Percentiles rank a stretch among this genome's conserved stretches.
phyloP scores from a whole-genome alignment of 1,140 invertebrate species.

The Neoseiulus cucumeris region DNA sequence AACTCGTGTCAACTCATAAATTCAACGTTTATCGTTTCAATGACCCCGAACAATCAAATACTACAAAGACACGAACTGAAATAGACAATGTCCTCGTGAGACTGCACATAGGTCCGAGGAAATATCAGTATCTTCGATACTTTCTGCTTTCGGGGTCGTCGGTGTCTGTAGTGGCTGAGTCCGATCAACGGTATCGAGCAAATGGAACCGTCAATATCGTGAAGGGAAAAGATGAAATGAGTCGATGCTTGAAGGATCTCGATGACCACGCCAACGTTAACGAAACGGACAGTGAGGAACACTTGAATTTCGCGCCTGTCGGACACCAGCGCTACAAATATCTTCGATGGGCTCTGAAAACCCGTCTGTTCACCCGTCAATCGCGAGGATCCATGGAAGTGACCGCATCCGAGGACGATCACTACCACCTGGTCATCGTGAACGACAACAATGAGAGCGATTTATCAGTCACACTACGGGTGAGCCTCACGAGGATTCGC shows the following conservation, averaged over 20 bases:
- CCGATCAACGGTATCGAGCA: background rate
- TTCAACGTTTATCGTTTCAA: constrained; percentile 10
- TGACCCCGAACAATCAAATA: background rate
- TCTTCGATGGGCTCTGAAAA: background rate
- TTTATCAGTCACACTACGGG: background rate
- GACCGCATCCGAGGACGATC: background rate
- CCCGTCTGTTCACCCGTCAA: background rate
- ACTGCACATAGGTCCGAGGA: background rate
- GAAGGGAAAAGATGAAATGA: constrained; percentile 1
- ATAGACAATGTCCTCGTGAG: constrained; percentile 2
- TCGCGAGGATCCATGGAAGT: background rate
- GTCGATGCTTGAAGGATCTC: background rate
- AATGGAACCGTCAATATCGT: background rate
- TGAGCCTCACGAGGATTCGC: background rate
- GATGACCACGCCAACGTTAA: background rate
- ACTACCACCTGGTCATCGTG: background rate
- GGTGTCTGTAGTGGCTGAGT: background rate
- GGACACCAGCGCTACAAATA: background rate
- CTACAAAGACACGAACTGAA: background rate
- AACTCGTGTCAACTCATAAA: constrained; percentile 1
- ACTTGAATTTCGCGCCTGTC: background rate
- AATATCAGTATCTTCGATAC: constrained; percentile 6
- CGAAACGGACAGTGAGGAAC: background rate
- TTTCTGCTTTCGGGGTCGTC: background rate
- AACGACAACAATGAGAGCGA: background rate